These are phyloP conservation scores for Ctenomys sociabilis DNA, from an alignment of 2,113 vertebrate genomes.

Conservation along the genomic window DNA sequence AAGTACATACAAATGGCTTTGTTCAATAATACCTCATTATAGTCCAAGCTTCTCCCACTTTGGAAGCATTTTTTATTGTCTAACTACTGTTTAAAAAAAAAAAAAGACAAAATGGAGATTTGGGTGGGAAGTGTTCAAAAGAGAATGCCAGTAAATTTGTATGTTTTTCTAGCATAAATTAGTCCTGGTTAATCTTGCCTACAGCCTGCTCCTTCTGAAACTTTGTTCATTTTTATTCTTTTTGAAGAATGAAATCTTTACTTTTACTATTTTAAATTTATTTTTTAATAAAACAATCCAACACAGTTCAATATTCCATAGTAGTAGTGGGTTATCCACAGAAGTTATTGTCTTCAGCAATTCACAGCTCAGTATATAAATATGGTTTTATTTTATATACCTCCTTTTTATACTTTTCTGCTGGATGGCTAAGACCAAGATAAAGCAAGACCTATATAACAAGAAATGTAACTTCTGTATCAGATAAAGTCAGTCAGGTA, in stretches of 20 bases:
- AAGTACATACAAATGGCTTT: conserved; percentile 49
- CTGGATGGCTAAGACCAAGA: too few relatives aligned
- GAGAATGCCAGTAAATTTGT: background rate
- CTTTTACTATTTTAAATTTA: background rate
- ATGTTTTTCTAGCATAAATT: background rate
- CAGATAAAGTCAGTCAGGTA: too few relatives aligned
- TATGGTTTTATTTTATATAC: too few relatives aligned
- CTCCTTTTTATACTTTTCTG: too few relatives aligned
- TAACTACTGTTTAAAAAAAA: conserved; percentile 13
- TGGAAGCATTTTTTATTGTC: conserved; percentile 39
- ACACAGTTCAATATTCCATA: too few relatives aligned
- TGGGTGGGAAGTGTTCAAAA: background rate
- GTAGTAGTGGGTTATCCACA: too few relatives aligned
- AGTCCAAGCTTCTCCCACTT: conserved; percentile 42
- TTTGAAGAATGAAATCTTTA: background rate
- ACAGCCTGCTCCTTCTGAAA: background rate
- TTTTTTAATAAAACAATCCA: too few relatives aligned
- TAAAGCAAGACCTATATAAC: too few relatives aligned
- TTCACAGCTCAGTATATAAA: too few relatives aligned
- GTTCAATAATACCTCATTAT: conserved; percentile 48
- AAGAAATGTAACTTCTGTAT: too few relatives aligned
- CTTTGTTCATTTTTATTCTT: background rate
- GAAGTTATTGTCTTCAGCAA: too few relatives aligned
- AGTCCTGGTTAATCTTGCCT: background rate
- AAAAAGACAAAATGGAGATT: background rate